phyloP scores from a whole-genome alignment of 2,113 vertebrate species.

The Lepisosteus osseus region DNA sequence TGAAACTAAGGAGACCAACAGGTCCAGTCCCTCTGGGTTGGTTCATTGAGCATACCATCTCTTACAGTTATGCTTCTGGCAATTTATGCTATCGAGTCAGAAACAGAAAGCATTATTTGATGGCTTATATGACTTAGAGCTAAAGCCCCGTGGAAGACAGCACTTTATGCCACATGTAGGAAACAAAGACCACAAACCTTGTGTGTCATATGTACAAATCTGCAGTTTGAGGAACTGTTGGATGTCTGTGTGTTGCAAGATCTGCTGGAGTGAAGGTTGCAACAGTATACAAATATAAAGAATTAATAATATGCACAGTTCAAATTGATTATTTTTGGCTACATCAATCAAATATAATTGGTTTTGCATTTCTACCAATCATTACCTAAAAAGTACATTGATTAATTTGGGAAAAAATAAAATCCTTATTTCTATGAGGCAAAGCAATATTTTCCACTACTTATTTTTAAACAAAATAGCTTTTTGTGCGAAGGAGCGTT shows the following conservation, averaged over 20 bases:
- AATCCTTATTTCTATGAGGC: no score
- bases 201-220: background rate
- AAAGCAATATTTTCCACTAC: no score
- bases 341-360: no score
- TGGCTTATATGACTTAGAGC: background rate
- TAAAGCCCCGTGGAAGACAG: background rate
- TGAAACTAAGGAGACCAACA: background rate
- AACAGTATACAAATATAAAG: no score
- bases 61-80: slow-evolving; percentile 3
- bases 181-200: background rate
- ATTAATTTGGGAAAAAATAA: no score
- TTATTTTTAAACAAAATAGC: no score
- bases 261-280: background rate
- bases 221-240: background rate
- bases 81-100: background rate
- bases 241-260: background rate
- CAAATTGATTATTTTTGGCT: no score
- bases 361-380: no score
- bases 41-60: background rate
- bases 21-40: background rate
- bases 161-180: background rate
- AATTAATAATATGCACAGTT: no score
- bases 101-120: background rate
- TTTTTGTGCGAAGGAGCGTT: no score
- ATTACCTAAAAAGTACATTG: no score